Percentiles rank a stretch among this genome's conserved stretches.
phyloP scores from a whole-genome alignment of 2,888 invertebrate genomes.

The Mechanitis messenoides region DNA sequence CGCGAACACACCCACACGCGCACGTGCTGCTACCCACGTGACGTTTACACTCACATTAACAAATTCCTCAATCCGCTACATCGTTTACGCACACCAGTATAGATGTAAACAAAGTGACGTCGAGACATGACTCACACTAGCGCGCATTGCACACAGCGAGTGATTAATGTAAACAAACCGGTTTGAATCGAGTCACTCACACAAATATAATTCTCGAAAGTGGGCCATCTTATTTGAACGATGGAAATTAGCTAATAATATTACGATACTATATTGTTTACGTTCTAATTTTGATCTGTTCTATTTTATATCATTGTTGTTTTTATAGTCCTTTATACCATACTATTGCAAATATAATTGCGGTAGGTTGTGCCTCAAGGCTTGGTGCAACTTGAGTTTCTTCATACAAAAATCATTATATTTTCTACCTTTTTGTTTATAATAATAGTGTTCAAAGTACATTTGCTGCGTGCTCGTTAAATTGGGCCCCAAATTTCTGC shows the following conservation, averaged over 20 bases:
- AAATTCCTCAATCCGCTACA: slow-evolving; percentile 34
- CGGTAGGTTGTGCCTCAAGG: slow-evolving; percentile 7
- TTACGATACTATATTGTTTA: slow-evolving; percentile 30
- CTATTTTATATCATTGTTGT: slow-evolving; percentile 10
- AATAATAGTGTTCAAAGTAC: background rate
- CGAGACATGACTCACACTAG: slow-evolving; percentile 60
- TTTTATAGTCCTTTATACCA: background rate
- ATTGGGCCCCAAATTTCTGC: slow-evolving; percentile 3
- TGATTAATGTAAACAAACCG: slow-evolving; percentile 74
- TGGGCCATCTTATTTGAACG: slow-evolving; percentile 63
- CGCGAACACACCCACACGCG: slow-evolving; percentile 71
- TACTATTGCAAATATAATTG: slow-evolving; percentile 1
- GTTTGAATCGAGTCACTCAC: slow-evolving; percentile 46
- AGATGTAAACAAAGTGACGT: slow-evolving; percentile 74
- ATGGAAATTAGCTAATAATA: slow-evolving; percentile 31
- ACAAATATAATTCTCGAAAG: slow-evolving; percentile 44
- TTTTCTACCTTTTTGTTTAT: background rate
- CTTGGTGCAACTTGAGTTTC: background rate
- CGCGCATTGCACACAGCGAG: slow-evolving; percentile 47
- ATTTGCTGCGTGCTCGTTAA: background rate
- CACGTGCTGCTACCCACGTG: slow-evolving; percentile 52
- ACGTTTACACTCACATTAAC: slow-evolving; percentile 45
- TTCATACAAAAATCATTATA: background rate
- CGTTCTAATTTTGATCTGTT: slow-evolving; percentile 24
- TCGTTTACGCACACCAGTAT: slow-evolving; percentile 34